Evolutionary conservation across 1,140 invertebrate species (phyloP).

Genomic region (Eriocheir sinensis): DNA sequence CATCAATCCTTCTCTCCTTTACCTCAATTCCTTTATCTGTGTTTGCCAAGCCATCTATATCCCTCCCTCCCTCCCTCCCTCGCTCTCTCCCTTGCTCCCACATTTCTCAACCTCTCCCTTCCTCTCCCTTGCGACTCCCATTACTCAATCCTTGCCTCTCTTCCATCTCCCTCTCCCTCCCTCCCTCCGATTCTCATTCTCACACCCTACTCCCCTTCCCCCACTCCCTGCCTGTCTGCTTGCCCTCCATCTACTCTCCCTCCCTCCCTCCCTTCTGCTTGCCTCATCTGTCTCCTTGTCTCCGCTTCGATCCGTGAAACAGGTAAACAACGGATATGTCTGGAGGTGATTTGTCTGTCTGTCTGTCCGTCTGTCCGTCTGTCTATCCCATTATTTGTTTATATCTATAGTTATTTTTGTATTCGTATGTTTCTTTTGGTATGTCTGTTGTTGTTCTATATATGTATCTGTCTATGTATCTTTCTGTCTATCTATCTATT

Average conservation of each 20-base stretch:
- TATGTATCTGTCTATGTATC: slow-evolving; percentile 1
- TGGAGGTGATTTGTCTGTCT: neutral
- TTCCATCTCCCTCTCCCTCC: neutral
- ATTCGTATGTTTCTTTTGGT: neutral
- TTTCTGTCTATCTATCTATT: slow-evolving; percentile 10
- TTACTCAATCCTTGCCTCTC: too few species aligned
- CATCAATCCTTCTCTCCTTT: too few species aligned
- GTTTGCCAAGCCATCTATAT: too few species aligned
- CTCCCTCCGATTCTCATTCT: neutral
- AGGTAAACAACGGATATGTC: neutral
- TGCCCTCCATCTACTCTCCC: neutral
- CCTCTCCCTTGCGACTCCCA: too few species aligned
- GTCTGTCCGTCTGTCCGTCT: neutral
- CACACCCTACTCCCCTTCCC: neutral
- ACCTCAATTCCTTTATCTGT: too few species aligned
- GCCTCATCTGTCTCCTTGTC: neutral
- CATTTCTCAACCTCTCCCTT: neutral
- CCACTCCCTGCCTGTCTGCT: neutral
- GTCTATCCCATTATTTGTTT: slow-evolving; percentile 9
- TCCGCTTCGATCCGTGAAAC: neutral
- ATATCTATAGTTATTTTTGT: neutral
- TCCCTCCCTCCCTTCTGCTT: neutral
- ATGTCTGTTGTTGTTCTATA: neutral
- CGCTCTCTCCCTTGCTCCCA: neutral
- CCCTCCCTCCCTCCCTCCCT: neutral